These are phyloP conservation scores for Tineola bisselliella DNA, from an alignment of 2,888 invertebrate genomes.

Conservation along the genomic window DNA sequence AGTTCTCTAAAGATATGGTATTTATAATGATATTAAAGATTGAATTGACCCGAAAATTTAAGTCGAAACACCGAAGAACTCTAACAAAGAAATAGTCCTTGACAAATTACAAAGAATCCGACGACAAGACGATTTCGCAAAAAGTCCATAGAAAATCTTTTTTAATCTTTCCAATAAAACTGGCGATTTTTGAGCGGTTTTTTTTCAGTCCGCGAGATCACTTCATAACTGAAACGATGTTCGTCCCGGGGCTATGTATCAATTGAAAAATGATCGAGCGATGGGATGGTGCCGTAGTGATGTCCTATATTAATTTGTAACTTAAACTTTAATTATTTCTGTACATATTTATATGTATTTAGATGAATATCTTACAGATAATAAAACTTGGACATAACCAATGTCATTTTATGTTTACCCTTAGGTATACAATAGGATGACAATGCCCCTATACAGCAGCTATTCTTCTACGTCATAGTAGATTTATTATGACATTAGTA, in stretches of 20 bases:
- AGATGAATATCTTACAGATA: too few species aligned
- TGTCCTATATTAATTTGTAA: background rate
- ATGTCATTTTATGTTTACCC: too few species aligned
- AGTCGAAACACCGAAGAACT: background rate
- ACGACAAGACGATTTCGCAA: background rate
- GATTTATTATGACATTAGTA: too few species aligned
- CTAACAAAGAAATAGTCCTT: background rate
- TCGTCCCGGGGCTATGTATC: constrained; percentile 14
- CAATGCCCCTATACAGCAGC: too few species aligned
- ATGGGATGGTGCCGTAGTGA: background rate
- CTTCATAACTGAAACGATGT: constrained; percentile 6
- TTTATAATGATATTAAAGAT: background rate
- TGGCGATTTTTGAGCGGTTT: background rate
- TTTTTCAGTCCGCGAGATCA: background rate
- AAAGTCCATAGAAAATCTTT: background rate
- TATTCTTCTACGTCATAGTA: too few species aligned
- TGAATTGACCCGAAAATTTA: background rate
- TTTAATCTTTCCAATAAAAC: constrained; percentile 7
- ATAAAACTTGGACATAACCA: too few species aligned
- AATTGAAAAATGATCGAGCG: constrained; percentile 13
- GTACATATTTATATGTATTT: too few species aligned
- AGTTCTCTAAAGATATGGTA: background rate
- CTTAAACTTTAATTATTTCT: background rate
- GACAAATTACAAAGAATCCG: constrained; percentile 3
- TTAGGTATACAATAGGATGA: too few species aligned